Evolutionary conservation across 2,797 vertebrate species (phyloP).

Genomic region (Xenopus petersii): DNA sequence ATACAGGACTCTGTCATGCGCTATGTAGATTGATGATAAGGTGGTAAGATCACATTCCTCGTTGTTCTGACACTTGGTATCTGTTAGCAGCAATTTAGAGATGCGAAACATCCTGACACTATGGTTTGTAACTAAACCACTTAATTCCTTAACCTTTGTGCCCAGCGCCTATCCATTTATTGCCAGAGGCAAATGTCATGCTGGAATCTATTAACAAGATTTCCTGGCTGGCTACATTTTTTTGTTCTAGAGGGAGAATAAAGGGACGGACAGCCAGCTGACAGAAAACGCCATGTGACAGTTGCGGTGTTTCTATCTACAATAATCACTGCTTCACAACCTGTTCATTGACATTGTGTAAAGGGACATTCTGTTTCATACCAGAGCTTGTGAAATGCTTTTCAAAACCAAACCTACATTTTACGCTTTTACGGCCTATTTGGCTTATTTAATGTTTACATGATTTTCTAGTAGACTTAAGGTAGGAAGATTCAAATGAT

Average conservation of each 20-base stretch:
- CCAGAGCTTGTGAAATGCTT: no score
- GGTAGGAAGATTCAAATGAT: no score
- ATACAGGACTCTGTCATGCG: constrained; percentile 31
- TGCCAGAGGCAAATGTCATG: not conserved
- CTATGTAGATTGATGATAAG: constrained; percentile 29
- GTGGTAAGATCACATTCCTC: constrained; percentile 25
- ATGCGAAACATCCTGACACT: constrained; percentile 18
- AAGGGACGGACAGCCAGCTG: not conserved
- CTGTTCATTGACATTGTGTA: no score
- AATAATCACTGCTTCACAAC: not conserved
- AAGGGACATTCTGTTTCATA: no score
- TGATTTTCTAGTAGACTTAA: no score
- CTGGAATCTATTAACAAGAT: constrained; percentile 12
- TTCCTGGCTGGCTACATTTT: not conserved
- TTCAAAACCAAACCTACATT: no score
- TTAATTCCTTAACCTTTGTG: constrained; percentile 12
- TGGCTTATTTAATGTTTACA: no score
- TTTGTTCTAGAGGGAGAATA: not conserved
- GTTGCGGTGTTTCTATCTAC: not conserved
- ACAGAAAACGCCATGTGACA: not conserved
- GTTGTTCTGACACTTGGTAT: constrained; percentile 23
- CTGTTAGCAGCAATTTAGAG: constrained; percentile 22
- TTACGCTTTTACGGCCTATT: no score
- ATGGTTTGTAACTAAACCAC: constrained; percentile 25
- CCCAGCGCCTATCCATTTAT: constrained; percentile 19